Evolutionary conservation across 2,113 vertebrate genomes (phyloP), one percentile per base, ranked within the genome.

Genomic region (Calidris pugnax): DNA sequence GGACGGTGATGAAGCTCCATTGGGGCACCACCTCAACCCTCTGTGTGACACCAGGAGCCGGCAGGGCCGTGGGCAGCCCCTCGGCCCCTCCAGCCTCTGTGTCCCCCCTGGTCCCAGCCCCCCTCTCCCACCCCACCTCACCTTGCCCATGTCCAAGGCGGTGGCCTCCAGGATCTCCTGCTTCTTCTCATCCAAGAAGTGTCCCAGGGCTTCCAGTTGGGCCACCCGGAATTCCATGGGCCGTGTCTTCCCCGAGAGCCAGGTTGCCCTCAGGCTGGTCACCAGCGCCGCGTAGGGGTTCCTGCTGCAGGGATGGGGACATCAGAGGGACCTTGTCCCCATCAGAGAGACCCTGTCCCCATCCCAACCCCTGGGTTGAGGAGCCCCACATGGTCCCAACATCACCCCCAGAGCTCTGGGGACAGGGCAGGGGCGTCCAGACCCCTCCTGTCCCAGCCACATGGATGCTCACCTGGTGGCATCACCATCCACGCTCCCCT

Each of bases 71-170:
- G 22, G 28, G n/a, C 22, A n/a, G 32, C 33, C 59, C 13, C 64
- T 33, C 4, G 1, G 35, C 26, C 62, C 26, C 41, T n/a, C 45
- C 5, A 4, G 43, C 48, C 66, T 14, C 37, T 4, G 32, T 12
- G 5, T 37, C 43, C 43, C 35, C 67, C 41, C 17, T 2, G 1
- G 10, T 51, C 30, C 68, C 12, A 2, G 22, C 57, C 11, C 18
- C 51, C 20, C 51, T 45, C 67, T 39, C 92, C 2, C 11, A 20
- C 19, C 15, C 35, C 50, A 14, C 66, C 87, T 94, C 94, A 99
- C 99, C 99, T 99, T 99, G 56, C 79, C 91, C 79, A 99, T 97
- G 75, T 99, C 99, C 75, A 95, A 62, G 24, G 98, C 97, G 24
- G 98, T 86, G 1, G 98, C 98, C 2, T 98, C 91, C 39, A 98